These are phyloP conservation scores for Ovis canadensis DNA, from an alignment of 2,113 vertebrate genomes.

Conservation along the genomic window DNA sequence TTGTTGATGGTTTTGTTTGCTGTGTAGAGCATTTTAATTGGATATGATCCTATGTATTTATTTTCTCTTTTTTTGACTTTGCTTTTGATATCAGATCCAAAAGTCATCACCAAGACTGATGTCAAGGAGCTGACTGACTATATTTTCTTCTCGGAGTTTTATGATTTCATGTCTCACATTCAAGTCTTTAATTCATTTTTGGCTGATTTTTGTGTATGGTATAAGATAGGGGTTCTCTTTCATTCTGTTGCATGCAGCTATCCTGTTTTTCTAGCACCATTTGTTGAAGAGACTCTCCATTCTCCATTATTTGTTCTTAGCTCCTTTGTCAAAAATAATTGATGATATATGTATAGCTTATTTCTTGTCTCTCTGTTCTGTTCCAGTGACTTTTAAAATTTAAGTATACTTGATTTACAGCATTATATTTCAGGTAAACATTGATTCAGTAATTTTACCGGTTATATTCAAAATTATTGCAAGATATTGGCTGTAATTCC, in stretches of 20 bases:
- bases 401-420: background rate
- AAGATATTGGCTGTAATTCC: background rate
- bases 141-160: background rate
- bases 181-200: background rate
- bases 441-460: background rate
- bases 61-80: background rate
- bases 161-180: background rate
- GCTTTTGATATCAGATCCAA: background rate
- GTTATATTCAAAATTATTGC: background rate
- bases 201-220: background rate
- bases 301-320: background rate
- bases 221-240: background rate
- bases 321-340: background rate
- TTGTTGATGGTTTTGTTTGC: background rate
- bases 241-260: background rate
- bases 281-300: background rate
- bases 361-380: background rate
- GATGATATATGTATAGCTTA: background rate
- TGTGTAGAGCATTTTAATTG: background rate
- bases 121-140: background rate
- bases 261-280: background rate
- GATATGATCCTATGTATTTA: background rate
- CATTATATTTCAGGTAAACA: background rate
- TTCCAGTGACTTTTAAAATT: background rate
- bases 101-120: background rate